These are phyloP conservation scores for Rhagium mordax DNA, from an alignment of 2,888 invertebrate genomes.

Conservation along the genomic window DNA sequence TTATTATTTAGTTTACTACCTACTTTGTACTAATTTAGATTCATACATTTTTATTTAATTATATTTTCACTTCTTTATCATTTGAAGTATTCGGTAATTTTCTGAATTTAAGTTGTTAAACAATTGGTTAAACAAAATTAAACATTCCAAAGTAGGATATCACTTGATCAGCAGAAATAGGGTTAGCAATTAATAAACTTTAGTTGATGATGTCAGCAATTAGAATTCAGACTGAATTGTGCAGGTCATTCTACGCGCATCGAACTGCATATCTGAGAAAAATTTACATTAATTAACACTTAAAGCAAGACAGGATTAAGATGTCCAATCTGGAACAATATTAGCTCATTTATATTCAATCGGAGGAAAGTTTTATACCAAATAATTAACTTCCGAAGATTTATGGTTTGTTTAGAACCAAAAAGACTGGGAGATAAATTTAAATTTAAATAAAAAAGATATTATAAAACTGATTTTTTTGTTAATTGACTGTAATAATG, in stretches of 20 bases:
- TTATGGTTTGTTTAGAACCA: conserved; percentile 45
- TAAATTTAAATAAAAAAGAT: conserved; percentile 30
- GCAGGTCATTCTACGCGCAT: conserved; percentile 60
- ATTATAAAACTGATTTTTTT: conserved; percentile 28
- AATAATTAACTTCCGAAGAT: conserved; percentile 56
- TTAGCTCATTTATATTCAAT: conserved; percentile 64
- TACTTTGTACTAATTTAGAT: neutral
- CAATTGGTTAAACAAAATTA: conserved; percentile 10
- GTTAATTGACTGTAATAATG: conserved; percentile 34
- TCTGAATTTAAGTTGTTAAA: neutral
- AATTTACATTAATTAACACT: conserved; percentile 68
- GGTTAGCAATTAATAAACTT: conserved; percentile 51
- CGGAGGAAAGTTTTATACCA: conserved; percentile 51
- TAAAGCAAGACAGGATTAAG: conserved; percentile 61
- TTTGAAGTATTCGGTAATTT: neutral
- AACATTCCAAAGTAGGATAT: conserved; percentile 39
- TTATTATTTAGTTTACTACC: too few relatives aligned
- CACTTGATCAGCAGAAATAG: conserved; percentile 36
- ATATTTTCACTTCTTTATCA: too few relatives aligned
- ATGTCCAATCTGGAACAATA: conserved; percentile 57
- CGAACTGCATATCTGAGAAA: conserved; percentile 62
- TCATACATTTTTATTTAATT: neutral
- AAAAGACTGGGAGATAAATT: conserved; percentile 11
- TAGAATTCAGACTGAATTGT: conserved; percentile 60
- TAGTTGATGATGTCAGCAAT: conserved; percentile 60